phyloP scores from a whole-genome alignment of 1,140 invertebrate genomes.

The Euwallacea similis region DNA sequence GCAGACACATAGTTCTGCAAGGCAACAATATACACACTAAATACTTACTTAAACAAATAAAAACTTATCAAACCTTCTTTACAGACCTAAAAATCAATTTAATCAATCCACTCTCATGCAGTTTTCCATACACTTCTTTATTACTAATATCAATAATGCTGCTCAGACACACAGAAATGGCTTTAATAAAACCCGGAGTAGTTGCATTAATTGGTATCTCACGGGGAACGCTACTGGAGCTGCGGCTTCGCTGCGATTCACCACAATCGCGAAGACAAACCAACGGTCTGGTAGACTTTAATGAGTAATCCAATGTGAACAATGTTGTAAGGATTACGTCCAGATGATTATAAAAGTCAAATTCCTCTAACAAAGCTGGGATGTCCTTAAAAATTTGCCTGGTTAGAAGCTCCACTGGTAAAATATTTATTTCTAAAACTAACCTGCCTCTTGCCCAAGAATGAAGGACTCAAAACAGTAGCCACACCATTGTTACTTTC shows the following conservation, averaged over 20 bases:
- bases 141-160: constrained; percentile 55
- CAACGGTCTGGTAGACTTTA: background rate
- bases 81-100: constrained; percentile 43
- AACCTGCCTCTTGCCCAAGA: too few species aligned
- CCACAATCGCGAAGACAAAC: background rate
- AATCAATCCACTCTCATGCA: constrained; percentile 42
- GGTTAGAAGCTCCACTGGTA: too few species aligned
- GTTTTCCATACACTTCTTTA: constrained; percentile 26
- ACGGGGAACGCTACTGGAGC: constrained; percentile 4
- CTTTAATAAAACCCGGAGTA: constrained; percentile 57
- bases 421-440: too few species aligned
- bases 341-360: constrained; percentile 33
- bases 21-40: background rate
- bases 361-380: constrained; percentile 29
- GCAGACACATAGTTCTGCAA: constrained; percentile 50
- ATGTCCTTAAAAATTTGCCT: constrained; percentile 26
- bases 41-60: background rate
- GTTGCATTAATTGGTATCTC: constrained; percentile 34
- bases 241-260: background rate
- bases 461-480: too few species aligned
- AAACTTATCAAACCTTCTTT: too few species aligned
- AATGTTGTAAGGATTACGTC: constrained; percentile 32
- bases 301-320: constrained; percentile 29
- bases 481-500: too few species aligned
- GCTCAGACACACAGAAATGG: constrained; percentile 54